A percentile compares a stretch with the other conserved stretches of the same genome.
Evolutionary conservation across 2,888 invertebrate species (phyloP).

Genomic region (Melolontha melolontha): DNA sequence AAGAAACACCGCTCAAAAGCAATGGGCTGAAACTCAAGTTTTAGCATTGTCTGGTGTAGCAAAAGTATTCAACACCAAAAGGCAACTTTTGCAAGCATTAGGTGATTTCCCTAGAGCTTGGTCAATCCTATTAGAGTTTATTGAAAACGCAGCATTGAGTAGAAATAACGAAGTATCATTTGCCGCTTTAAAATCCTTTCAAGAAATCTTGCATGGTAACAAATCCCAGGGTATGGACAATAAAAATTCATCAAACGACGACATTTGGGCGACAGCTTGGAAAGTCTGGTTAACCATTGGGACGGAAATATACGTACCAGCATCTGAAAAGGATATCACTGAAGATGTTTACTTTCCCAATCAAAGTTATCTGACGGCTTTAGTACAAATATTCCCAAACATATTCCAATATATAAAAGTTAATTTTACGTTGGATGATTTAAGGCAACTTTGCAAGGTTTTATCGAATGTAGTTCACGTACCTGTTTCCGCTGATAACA

Average conservation of each 20-base stretch:
- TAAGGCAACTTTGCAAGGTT: slow-evolving; percentile 82
- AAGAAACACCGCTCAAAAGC: slow-evolving; percentile 97
- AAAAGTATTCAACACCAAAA: slow-evolving; percentile 91
- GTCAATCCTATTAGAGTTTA: slow-evolving; percentile 92
- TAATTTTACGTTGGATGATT: slow-evolving; percentile 78
- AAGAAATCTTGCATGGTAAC: slow-evolving; percentile 87
- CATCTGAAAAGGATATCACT: slow-evolving; percentile 58
- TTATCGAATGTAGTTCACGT: slow-evolving; percentile 83
- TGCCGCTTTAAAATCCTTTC: slow-evolving; percentile 96
- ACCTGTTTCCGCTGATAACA: slow-evolving; percentile 83
- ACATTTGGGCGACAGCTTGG: slow-evolving; percentile 87
- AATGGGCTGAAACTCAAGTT: slow-evolving; percentile 99
- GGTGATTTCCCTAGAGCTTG: slow-evolving; percentile 95
- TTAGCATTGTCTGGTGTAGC: slow-evolving; percentile 92
- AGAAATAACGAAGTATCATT: slow-evolving; percentile 96
- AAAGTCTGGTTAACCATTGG: slow-evolving; percentile 91
- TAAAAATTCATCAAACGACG: slow-evolving; percentile 62
- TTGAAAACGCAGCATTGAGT: slow-evolving; percentile 91
- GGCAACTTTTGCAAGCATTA: slow-evolving; percentile 82
- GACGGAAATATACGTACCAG: slow-evolving; percentile 78
- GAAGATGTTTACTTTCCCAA: slow-evolving; percentile 86
- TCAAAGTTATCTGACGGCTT: slow-evolving; percentile 92
- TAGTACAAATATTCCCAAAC: slow-evolving; percentile 95
- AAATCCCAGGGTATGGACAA: slow-evolving; percentile 66
- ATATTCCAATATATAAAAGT: slow-evolving; percentile 86